Base-by-base conservation (phyloP, 92 coral and sea anemone species). In the Porites cylindrica region DNA sequence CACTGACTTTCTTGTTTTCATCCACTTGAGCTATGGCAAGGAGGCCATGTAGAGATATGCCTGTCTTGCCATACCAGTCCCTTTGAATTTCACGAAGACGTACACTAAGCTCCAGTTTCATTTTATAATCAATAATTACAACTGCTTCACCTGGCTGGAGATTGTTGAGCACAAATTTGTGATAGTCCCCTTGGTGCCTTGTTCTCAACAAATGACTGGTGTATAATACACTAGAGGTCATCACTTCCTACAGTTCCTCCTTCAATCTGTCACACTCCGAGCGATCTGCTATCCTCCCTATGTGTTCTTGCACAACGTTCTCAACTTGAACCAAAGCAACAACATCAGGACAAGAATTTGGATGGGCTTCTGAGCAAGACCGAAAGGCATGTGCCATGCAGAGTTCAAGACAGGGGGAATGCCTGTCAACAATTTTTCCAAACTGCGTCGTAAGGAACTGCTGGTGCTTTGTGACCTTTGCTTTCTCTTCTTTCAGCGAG, bases 51-150 rank as follows among this genome's bases (percentile, higher is more conserved):
- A 90, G 82, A 3, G 93, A 90, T 19, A 90, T 70, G 19, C 90
- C 93, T 19, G 83, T 69, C 65, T 90, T 90, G 4, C 93, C 93
- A 79, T 90, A 90, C 93, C 93, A 90, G 13, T 90, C 93, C 2
- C 87, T 19, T 53, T 90, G 90, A 53, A 90, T 85, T 51, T 90
- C 93, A 11, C 90, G 7, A 14, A 87, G 8, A 26, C 81, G 83
- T 82, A 79, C 58, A 0, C 93, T 77, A 12, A 90, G 62, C 62
- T 90, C 79, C 16, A 90, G 86, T 63, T 90, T 90, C 93, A 90
- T 90, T 69, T 90, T 90, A 59, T 90, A 85, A 17, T 90, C 85
- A 38, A 38, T 38, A 3, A 38, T 32, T 32, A 32, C 47, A 38
- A 38, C 47, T 38, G 47, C 47, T 38, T 38, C 47, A 38, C 47